Evolutionary conservation across 1,140 invertebrate genomes (phyloP), one percentile per base, ranked within the genome.

Genomic region (Calliopsis andreniformis): DNA sequence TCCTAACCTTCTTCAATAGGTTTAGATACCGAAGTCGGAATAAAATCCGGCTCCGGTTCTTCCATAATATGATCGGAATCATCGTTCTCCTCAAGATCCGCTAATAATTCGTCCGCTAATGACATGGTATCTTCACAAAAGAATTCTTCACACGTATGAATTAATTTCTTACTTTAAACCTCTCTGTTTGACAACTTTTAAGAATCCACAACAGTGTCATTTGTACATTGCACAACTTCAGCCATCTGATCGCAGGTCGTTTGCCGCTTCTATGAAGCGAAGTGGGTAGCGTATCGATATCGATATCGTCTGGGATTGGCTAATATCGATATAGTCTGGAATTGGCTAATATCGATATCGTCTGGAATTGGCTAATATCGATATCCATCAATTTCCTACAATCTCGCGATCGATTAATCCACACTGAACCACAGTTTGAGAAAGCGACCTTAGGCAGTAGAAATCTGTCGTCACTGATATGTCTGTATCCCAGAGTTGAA

Each of bases 21-120:
- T 79, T 94, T 92, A 2, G 93, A 63, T n/a, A 88, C 76, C 7
- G 84, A 56, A 25, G 87, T 93, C 53, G 92, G 91, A 78, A 93
- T 90, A 69, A 93, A 90, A 66, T 91, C 87, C 49, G 90, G 86
- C 47, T 92, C 92, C 70, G 90, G 67, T 56, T 92, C 92, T 80
- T 95, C 93, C 76, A 94, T 92, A 61, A 92, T 88, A 62, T 93
- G 89, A 53, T 94, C 94, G 43, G 94, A 94, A 83, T 96, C 95
- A 84, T 96, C 96, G 87, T 96, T 97, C 87, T 98, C 97, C 92
- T 99, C 98, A 45, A 99, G 94, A 94, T 99, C 98, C 35, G 98
- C 98, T 43, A 99, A 92, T 58, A 99, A 92, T 93, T 99, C 98
- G 87, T 99, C 98, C 0, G 98, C 98, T 80, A 99, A 92, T 89